phyloP scores from a whole-genome alignment of 2,113 vertebrate genomes.

The Microtus oregoni region DNA sequence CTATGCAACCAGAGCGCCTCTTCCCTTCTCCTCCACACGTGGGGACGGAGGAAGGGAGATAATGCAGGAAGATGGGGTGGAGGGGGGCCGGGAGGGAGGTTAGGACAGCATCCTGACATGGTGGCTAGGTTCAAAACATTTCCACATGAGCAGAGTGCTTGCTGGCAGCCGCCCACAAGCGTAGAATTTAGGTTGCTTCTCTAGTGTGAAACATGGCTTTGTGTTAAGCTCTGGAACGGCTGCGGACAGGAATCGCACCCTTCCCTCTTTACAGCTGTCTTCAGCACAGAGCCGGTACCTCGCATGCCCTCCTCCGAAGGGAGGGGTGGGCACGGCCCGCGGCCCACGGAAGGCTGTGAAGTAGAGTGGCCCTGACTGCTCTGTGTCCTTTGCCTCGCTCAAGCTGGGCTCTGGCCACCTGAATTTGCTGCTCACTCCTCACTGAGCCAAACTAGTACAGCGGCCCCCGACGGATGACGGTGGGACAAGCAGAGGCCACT shows the following conservation, averaged over 20 bases:
- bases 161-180: not conserved
- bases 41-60: not conserved
- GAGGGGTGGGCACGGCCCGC: not conserved
- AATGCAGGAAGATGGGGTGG: no score
- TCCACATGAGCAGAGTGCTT: not conserved
- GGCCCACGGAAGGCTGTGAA: no score
- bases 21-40: no score
- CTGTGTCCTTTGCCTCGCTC: not conserved
- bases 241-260: not conserved
- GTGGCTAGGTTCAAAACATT: not conserved
- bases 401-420: not conserved
- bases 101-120: not conserved
- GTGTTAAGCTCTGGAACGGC: not conserved
- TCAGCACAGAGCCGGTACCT: not conserved
- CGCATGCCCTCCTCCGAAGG: not conserved
- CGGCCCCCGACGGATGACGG: rapidly evolving
- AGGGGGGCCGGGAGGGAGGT: not conserved
- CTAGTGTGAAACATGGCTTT: not conserved
- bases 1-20: no score
- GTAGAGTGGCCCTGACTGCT: not conserved
- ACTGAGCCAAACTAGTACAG: not conserved
- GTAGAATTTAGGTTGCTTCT: not conserved
- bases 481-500: not conserved
- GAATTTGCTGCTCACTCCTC: not conserved
- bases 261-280: not conserved